Evolutionary conservation across 2,113 vertebrate genomes (phyloP).

Genomic region (Eleginops maclovinus): DNA sequence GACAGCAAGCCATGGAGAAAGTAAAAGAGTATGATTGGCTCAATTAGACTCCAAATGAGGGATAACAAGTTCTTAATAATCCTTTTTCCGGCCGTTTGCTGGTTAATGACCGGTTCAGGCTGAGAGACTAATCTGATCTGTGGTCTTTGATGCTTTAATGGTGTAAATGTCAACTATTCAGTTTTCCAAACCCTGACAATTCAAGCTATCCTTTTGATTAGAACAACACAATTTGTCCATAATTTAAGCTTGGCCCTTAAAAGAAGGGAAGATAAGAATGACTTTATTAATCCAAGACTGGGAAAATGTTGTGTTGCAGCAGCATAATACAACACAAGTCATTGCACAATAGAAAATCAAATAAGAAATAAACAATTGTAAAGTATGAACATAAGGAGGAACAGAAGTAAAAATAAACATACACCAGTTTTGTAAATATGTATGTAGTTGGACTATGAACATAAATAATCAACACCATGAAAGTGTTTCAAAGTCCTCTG

Average conservation of each 20-base stretch:
- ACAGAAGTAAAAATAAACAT: no score
- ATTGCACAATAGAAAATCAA: no score
- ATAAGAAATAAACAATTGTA: no score
- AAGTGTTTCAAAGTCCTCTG: background rate
- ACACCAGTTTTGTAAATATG: no score
- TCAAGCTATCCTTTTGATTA: background rate
- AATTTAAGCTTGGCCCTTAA: background rate
- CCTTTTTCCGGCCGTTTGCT: background rate
- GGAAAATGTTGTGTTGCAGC: no score
- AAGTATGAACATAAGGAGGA: no score
- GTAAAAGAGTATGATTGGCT: slow-evolving; percentile 29
- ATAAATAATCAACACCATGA: no score
- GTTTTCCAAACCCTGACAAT: background rate
- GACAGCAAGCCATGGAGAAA: slow-evolving; percentile 25
- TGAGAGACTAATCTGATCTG: background rate
- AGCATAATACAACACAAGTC: no score
- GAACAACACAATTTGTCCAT: background rate
- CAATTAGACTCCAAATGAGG: slow-evolving; percentile 26
- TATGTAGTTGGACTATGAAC: no score
- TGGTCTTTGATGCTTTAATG: slow-evolving; percentile 19
- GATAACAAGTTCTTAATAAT: slow-evolving; percentile 9
- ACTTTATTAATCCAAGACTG: no score
- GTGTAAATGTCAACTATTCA: background rate
- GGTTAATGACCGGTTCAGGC: background rate
- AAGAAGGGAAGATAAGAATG: no score